A percentile compares a stretch with the other conserved stretches of the same genome.
These are phyloP conservation scores for Limnephilus lunatus DNA, from an alignment of 2,888 invertebrate genomes.

Conservation along the genomic window DNA sequence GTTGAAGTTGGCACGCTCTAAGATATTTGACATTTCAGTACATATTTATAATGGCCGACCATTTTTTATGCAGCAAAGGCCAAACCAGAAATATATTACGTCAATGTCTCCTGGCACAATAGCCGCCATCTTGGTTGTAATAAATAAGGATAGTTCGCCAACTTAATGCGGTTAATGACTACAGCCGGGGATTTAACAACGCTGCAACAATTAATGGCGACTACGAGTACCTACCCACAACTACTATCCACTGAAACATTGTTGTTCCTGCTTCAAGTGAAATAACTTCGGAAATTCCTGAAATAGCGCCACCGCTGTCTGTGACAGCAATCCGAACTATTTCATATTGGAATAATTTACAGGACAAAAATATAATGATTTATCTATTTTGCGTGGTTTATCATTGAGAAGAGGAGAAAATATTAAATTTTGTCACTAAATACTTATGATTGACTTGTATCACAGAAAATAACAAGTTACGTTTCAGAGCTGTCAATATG, in stretches of 20 bases:
- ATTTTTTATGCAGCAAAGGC: not conserved
- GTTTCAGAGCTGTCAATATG: too few relatives aligned
- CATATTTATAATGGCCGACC: too few relatives aligned
- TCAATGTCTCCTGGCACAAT: not conserved
- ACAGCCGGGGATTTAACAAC: conserved; percentile 49
- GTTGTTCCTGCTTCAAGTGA: not conserved
- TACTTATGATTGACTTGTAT: too few relatives aligned
- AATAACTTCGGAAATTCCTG: conserved; percentile 38
- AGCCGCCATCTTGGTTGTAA: conserved; percentile 28
- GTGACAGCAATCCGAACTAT: not conserved
- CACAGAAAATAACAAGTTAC: too few relatives aligned
- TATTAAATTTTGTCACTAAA: too few relatives aligned
- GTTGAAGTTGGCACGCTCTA: not conserved
- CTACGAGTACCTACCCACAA: not conserved
- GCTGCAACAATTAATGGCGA: conserved; percentile 39
- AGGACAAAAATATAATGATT: not conserved
- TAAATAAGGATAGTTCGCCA: conserved; percentile 52
- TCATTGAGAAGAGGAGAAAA: not conserved
- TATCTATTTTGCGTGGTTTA: not conserved
- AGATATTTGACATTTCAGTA: too few relatives aligned
- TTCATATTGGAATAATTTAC: not conserved
- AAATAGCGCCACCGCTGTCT: conserved; percentile 2
- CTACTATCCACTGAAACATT: not conserved
- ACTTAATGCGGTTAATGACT: conserved; percentile 54
- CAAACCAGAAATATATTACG: not conserved